Conservation (phyloP, 2,113 vertebrate species). For the Plectropomus leopardus region DNA sequence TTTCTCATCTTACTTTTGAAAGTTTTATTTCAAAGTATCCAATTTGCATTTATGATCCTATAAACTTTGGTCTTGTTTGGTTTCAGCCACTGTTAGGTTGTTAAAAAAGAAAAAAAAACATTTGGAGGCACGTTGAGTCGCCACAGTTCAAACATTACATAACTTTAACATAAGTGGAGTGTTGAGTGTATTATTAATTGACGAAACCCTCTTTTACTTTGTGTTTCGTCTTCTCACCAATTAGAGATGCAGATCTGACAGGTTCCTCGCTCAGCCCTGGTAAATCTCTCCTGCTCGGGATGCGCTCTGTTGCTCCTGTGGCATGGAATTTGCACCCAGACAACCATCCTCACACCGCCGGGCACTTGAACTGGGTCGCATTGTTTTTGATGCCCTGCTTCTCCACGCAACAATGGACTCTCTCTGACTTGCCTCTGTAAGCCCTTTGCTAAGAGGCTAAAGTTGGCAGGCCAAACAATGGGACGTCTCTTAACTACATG, state of each 20-base stretch:
- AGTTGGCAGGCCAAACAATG: conserved; percentile 72
- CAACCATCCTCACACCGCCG: conserved; percentile 31
- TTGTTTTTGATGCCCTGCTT: conserved; percentile 63
- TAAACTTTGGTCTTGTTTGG: not conserved
- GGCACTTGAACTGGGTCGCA: conserved; percentile 65
- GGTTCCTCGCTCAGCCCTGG: conserved; percentile 39
- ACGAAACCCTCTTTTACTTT: not conserved
- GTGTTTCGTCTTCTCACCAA: conserved; percentile 40
- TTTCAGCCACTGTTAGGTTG: too few species aligned
- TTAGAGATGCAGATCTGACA: conserved; percentile 64
- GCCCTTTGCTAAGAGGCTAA: conserved; percentile 71
- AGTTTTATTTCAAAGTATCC: not conserved
- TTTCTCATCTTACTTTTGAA: too few species aligned
- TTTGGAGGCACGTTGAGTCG: not conserved
- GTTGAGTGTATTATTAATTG: conserved; percentile 19
- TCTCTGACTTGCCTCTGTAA: conserved; percentile 65
- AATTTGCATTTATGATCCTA: not conserved
- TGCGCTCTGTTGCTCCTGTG: conserved; percentile 51
- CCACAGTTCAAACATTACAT: not conserved
- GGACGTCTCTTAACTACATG: conserved; percentile 31
- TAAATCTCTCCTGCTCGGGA: conserved; percentile 55
- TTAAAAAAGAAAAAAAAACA: too few species aligned
- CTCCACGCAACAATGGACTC: conserved; percentile 66
- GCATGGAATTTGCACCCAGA: conserved; percentile 45
- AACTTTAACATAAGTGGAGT: not conserved